Conservation (phyloP, 2,113 vertebrate species). For the Malurus melanocephalus region DNA sequence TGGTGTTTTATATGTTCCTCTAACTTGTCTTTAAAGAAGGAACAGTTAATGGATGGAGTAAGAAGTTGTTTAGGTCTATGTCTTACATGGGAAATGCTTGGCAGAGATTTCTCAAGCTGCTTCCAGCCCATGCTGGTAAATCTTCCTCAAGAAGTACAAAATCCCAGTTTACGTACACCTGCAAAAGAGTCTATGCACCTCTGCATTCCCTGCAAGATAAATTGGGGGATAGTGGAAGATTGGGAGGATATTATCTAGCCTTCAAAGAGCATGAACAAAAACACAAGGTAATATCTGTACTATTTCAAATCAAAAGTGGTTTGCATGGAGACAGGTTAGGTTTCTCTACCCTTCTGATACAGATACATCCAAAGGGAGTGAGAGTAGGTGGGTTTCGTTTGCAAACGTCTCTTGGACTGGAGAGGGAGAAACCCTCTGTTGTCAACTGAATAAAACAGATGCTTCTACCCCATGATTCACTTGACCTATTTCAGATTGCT, state of each 20-base stretch:
- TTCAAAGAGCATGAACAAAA: not conserved
- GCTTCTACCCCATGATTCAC: not conserved
- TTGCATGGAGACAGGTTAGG: not conserved
- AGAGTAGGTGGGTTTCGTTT: not conserved
- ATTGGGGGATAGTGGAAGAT: accelerated
- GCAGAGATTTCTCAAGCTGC: not conserved
- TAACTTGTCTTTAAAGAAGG: not conserved
- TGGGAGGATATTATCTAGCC: not conserved
- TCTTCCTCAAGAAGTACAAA: not conserved
- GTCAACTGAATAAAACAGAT: not conserved
- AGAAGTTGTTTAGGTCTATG: not conserved
- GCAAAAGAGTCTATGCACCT: not conserved
- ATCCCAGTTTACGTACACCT: not conserved
- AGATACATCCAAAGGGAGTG: not conserved
- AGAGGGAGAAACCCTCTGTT: not conserved
- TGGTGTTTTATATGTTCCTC: accelerated
- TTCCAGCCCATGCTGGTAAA: not conserved
- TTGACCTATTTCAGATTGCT: not conserved
- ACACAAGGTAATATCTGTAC: not conserved
- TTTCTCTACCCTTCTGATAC: not conserved
- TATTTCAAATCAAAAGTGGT: not conserved
- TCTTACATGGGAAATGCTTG: not conserved
- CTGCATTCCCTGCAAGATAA: not conserved
- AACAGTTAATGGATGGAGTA: not conserved
- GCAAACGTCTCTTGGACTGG: not conserved